Conservation (phyloP, 92 coral and sea anemone genomes). For the Heliopora coerulea region DNA sequence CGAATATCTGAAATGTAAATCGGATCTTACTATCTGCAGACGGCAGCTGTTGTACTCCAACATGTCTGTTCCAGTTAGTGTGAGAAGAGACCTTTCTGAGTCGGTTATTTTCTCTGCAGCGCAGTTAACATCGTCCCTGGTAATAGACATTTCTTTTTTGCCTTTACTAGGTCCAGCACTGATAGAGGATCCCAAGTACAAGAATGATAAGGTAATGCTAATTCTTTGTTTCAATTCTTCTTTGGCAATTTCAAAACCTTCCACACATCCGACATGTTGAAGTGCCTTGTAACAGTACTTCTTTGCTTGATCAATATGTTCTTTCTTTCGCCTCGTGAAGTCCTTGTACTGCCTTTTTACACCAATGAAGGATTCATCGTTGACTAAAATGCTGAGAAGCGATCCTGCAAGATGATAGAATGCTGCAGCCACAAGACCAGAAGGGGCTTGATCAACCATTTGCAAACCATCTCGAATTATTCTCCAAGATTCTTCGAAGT, state of each 20-base stretch:
- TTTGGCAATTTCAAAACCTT: slow-evolving; percentile 41
- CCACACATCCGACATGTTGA: slow-evolving; percentile 21
- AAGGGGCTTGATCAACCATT: slow-evolving; percentile 16
- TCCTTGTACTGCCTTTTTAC: slow-evolving; percentile 1
- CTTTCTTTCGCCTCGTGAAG: neutral
- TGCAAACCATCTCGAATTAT: slow-evolving; percentile 25
- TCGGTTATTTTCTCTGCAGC: neutral
- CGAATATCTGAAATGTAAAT: neutral
- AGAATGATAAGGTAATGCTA: slow-evolving; percentile 34
- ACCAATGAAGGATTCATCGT: slow-evolving; percentile 14
- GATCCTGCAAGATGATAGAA: slow-evolving; percentile 34
- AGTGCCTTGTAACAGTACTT: slow-evolving; percentile 33
- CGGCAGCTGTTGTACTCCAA: slow-evolving; percentile 22
- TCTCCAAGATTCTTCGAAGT: slow-evolving; percentile 29
- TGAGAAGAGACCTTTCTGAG: slow-evolving; percentile 3
- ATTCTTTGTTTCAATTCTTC: slow-evolving; percentile 43
- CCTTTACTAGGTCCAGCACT: slow-evolving; percentile 16
- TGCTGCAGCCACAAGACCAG: slow-evolving; percentile 41
- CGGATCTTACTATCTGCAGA: slow-evolving; percentile 3
- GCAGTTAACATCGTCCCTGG: neutral
- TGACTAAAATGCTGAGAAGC: slow-evolving; percentile 37
- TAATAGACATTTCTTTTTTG: neutral
- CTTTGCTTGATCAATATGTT: slow-evolving; percentile 12
- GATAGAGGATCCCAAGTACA: slow-evolving; percentile 34
- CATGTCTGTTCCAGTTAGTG: neutral